These are phyloP conservation scores for Caenorhabditis elegans DNA, from an alignment of 1,140 invertebrate species.

Conservation along the genomic window DNA sequence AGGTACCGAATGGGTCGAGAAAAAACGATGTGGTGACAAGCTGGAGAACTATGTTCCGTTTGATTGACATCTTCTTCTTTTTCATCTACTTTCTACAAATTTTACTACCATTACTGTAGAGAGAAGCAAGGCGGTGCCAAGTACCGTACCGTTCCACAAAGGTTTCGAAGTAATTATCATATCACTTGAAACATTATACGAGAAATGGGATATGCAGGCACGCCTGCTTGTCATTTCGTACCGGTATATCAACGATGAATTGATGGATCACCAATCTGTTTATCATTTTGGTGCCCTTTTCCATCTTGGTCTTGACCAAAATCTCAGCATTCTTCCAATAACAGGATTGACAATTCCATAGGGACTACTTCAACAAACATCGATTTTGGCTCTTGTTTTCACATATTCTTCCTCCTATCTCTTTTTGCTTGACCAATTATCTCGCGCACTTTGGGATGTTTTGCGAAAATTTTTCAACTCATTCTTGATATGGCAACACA, in stretches of 20 bases:
- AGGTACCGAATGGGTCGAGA: not conserved
- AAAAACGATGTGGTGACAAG: not conserved
- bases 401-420: not conserved
- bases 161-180: slow-evolving; percentile 1
- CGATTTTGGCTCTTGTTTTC: not conserved
- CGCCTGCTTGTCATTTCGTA: not conserved
- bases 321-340: no score
- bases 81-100: not conserved
- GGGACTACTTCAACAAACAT: no score
- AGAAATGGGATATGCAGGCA: not conserved
- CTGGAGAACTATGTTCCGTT: not conserved
- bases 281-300: not conserved
- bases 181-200: not conserved
- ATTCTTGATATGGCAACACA: not conserved
- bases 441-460: not conserved
- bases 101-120: not conserved
- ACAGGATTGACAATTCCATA: no score
- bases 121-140: not conserved
- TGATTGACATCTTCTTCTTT: slow-evolving; percentile 1
- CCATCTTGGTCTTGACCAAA: not conserved
- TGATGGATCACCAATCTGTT: slow-evolving; percentile 18
- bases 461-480: not conserved
- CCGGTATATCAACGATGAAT: not conserved
- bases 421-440: not conserved
- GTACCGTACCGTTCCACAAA: not conserved